phyloP scores from a whole-genome alignment of 2,113 vertebrate species.

The Ictalurus furcatus region DNA sequence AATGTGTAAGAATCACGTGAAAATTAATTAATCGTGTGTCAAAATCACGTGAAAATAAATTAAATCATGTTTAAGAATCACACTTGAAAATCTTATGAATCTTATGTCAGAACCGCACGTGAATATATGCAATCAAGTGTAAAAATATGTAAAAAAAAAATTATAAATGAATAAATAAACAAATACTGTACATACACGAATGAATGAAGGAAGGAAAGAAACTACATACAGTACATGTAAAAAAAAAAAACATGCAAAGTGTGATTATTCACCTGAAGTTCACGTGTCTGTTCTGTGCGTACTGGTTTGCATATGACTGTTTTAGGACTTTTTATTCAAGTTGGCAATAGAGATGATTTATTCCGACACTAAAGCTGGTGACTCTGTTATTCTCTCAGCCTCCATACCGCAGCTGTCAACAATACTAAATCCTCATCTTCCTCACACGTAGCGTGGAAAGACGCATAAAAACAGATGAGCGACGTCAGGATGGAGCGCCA shows the following conservation, averaged over 20 bases:
- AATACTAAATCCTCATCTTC: slow-evolving; percentile 14
- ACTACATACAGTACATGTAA: too few relatives aligned
- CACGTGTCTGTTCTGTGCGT: background rate
- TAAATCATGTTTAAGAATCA: too few relatives aligned
- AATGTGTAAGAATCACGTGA: background rate
- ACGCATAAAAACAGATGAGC: slow-evolving; percentile 51
- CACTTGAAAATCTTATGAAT: too few relatives aligned
- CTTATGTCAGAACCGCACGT: background rate
- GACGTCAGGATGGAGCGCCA: slow-evolving; percentile 26
- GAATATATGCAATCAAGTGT: background rate
- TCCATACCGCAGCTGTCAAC: slow-evolving; percentile 19
- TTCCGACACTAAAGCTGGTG: slow-evolving; percentile 24
- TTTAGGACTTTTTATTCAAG: slow-evolving; percentile 30
- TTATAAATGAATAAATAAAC: background rate
- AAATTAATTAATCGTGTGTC: too few relatives aligned
- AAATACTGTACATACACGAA: too few relatives aligned
- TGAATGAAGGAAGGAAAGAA: too few relatives aligned
- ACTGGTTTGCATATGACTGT: background rate
- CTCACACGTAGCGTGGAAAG: slow-evolving; percentile 34
- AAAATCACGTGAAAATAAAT: too few relatives aligned
- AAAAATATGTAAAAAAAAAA: background rate
- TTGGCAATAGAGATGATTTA: slow-evolving; percentile 1
- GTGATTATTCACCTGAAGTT: background rate
- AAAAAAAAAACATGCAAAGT: background rate
- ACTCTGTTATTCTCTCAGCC: slow-evolving; percentile 33